phyloP scores from a whole-genome alignment of 2,797 vertebrate genomes.

The Eurystomus glaucurus region DNA sequence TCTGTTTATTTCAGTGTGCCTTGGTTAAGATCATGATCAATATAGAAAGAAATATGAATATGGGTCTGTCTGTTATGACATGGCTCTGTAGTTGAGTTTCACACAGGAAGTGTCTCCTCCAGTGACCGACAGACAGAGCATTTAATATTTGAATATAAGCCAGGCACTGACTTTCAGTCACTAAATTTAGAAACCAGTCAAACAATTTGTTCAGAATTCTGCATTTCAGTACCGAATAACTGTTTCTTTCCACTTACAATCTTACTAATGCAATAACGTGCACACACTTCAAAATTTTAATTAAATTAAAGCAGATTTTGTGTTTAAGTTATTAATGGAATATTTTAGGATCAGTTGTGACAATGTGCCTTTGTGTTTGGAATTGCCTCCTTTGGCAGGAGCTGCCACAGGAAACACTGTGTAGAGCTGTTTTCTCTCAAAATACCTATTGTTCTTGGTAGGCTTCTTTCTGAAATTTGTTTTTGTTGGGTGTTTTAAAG shows the following conservation, averaged over 20 bases:
- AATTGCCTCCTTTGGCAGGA: not conserved
- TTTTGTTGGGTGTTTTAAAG: not conserved
- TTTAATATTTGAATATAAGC: not conserved
- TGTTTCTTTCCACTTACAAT: not conserved
- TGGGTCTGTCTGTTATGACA: not conserved
- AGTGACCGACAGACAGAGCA: rapidly evolving
- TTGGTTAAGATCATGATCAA: not conserved
- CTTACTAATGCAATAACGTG: not conserved
- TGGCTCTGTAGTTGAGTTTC: not conserved
- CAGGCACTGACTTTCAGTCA: not conserved
- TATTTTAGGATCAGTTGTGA: not conserved
- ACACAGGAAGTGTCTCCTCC: not conserved
- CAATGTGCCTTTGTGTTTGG: not conserved
- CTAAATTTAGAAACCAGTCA: not conserved
- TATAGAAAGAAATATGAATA: not conserved
- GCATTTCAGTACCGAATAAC: not conserved
- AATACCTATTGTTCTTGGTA: not conserved
- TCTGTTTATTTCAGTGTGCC: not conserved
- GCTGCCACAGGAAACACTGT: not conserved
- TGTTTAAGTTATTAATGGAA: not conserved
- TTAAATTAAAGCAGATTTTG: not conserved
- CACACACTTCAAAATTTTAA: not conserved
- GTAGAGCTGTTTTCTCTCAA: not conserved
- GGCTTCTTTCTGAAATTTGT: not conserved
- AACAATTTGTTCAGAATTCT: not conserved